Percentiles rank a stretch among this genome's conserved stretches.
These are phyloP conservation scores for Metellina segmentata DNA, from an alignment of 2,888 invertebrate genomes.

Conservation along the genomic window DNA sequence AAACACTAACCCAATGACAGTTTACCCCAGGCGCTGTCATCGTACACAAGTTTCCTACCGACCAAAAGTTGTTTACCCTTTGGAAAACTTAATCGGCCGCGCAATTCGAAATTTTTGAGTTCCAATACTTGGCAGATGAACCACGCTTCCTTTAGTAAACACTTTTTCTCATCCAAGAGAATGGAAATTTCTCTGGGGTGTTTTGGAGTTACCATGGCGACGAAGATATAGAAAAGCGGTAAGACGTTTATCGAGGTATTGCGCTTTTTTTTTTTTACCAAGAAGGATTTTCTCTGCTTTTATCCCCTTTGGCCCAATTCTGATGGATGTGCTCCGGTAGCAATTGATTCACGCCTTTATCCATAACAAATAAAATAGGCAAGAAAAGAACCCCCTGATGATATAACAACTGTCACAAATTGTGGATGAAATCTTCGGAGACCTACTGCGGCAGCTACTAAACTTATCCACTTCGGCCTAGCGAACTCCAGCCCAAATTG, in stretches of 20 bases:
- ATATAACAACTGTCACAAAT: background rate
- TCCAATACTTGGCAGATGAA: conserved; percentile 51
- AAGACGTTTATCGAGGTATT: conserved; percentile 70
- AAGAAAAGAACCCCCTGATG: background rate
- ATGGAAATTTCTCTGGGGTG: conserved; percentile 69
- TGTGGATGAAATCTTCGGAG: background rate
- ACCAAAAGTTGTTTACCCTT: background rate
- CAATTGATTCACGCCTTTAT: conserved; percentile 30
- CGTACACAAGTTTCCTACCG: background rate
- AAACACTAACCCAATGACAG: background rate
- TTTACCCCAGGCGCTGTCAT: background rate
- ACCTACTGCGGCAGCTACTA: too few relatives aligned
- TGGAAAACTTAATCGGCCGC: conserved; percentile 4
- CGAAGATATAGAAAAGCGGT: conserved; percentile 43
- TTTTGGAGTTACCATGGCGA: conserved; percentile 58
- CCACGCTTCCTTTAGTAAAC: conserved; percentile 31
- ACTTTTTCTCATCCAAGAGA: conserved; percentile 22
- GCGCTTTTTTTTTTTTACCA: conserved; percentile 43
- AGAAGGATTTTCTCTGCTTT: conserved; percentile 59
- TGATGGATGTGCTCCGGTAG: conserved; percentile 46
- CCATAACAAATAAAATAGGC: background rate
- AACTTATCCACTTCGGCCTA: too few relatives aligned
- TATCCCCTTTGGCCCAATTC: conserved; percentile 36
- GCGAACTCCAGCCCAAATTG: too few relatives aligned
- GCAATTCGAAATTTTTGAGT: conserved; percentile 31